Evolutionary conservation across 2,888 invertebrate species (phyloP).

Genomic region (Glaucopsyche alexis): DNA sequence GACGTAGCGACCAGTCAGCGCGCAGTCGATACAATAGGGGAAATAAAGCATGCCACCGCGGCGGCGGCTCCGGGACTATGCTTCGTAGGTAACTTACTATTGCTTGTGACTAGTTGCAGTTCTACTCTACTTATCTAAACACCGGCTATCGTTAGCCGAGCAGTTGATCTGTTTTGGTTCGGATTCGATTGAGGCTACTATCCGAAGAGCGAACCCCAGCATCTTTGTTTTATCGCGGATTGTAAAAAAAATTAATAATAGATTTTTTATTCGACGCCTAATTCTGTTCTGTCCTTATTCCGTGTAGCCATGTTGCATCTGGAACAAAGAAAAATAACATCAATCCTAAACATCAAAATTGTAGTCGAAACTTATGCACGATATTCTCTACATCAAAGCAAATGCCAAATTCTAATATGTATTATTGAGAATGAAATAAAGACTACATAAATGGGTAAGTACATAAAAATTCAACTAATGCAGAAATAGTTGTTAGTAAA

Average conservation of each 20-base stretch:
- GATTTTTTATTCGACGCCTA: constrained; percentile 49
- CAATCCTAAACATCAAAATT: too few relatives aligned
- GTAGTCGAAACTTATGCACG: too few relatives aligned
- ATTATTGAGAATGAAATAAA: too few relatives aligned
- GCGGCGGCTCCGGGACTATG: constrained; percentile 62
- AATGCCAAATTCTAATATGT: too few relatives aligned
- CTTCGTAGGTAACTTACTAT: constrained; percentile 69
- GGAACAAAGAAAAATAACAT: constrained; percentile 62
- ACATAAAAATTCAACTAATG: too few relatives aligned
- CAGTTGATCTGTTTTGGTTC: constrained; percentile 59
- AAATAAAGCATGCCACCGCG: constrained; percentile 78
- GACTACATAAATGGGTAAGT: too few relatives aligned
- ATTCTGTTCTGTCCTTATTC: constrained; percentile 47
- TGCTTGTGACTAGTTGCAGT: constrained; percentile 69
- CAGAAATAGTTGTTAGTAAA: too few relatives aligned
- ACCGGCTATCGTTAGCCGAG: constrained; percentile 76
- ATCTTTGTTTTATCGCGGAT: constrained; percentile 66
- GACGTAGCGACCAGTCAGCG: constrained; percentile 81
- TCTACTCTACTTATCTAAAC: constrained; percentile 72
- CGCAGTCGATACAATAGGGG: constrained; percentile 79
- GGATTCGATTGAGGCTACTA: constrained; percentile 64
- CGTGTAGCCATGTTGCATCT: constrained; percentile 71
- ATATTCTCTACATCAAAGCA: too few relatives aligned
- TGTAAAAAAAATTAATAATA: constrained; percentile 54
- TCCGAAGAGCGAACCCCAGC: constrained; percentile 74